Conservation (phyloP, 1,140 invertebrate species). For the Dermatophagoides farinae region DNA sequence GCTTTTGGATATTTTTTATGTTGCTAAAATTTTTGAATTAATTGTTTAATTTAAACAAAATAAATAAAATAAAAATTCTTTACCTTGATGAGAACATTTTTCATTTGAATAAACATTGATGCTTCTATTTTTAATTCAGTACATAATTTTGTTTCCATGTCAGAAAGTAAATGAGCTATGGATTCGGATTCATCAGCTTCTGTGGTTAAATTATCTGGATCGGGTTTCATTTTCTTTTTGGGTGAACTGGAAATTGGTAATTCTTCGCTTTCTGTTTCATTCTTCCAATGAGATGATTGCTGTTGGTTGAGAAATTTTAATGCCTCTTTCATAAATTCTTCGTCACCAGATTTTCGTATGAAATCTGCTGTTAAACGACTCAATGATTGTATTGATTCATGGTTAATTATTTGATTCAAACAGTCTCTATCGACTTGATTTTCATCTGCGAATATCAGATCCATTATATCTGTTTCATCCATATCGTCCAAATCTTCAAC, state of each 20-base stretch:
- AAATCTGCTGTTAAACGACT: no score
- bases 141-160: conserved; percentile 27
- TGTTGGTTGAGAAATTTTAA: background rate
- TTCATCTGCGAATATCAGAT: no score
- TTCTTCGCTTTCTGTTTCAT: background rate
- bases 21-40: no score
- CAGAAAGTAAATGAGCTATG: background rate
- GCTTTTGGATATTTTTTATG: no score
- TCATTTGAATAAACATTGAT: conserved; percentile 34
- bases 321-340: no score
- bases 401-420: background rate
- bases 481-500: no score
- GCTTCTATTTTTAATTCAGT: conserved; percentile 32
- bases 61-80: no score
- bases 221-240: background rate
- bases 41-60: background rate
- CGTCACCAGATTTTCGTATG: no score
- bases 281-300: background rate
- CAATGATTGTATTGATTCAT: background rate
- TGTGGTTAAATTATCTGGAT: background rate
- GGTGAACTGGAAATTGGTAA: background rate
- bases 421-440: background rate
- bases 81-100: conserved; percentile 31
- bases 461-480: no score
- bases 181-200: background rate